Percentiles rank a stretch among this genome's conserved stretches.
Conservation (phyloP, 2,113 vertebrate species). For the Colinus virginianus region DNA sequence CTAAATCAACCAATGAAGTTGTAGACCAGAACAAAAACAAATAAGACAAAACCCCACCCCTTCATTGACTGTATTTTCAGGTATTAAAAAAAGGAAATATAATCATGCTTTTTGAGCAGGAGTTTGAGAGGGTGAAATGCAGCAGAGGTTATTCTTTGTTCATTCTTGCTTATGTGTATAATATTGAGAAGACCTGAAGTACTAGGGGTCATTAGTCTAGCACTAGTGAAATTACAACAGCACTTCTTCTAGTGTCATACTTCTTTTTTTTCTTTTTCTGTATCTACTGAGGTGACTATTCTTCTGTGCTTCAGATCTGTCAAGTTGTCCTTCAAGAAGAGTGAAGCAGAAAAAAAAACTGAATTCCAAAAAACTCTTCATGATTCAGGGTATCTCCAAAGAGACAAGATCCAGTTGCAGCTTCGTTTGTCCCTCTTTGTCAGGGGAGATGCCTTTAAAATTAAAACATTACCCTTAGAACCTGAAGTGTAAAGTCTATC, state of each 20-base stretch:
- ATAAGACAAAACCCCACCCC: not conserved
- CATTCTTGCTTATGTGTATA: not conserved
- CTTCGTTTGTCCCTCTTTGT: not conserved
- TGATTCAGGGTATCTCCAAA: not conserved
- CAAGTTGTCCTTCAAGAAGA: not conserved
- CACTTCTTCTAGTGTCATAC: not conserved
- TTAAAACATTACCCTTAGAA: not conserved
- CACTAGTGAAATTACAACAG: not conserved
- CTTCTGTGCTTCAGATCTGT: not conserved
- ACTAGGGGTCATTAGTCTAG: not conserved
- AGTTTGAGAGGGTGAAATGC: not conserved
- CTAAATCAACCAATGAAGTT: not conserved
- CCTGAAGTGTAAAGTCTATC: not conserved
- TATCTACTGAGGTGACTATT: not conserved
- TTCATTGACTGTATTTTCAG: not conserved
- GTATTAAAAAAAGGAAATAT: not conserved
- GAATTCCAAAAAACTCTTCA: not conserved
- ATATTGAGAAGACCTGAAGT: not conserved
- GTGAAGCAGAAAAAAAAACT: not conserved
- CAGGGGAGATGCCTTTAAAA: not conserved
- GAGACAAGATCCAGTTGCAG: fast-evolving
- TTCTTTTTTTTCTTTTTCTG: not conserved
- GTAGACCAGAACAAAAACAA: not conserved
- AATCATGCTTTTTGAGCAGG: not conserved
- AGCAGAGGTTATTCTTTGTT: not conserved